phyloP scores from a whole-genome alignment of 2,888 invertebrate genomes.

The Palloptera scutellata region DNA sequence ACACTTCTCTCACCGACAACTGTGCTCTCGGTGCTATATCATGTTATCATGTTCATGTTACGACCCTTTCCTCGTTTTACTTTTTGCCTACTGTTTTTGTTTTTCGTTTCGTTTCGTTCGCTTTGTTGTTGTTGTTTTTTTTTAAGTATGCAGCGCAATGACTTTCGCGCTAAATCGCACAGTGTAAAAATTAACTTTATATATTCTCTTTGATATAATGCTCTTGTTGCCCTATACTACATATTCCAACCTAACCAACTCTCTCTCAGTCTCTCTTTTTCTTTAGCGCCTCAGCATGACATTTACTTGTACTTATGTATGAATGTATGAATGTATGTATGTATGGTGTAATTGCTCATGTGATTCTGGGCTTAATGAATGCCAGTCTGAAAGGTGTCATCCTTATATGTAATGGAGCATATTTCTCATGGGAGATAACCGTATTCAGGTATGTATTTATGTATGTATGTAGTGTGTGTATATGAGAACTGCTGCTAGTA shows the following conservation, averaged over 20 bases:
- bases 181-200: background rate
- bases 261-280: background rate
- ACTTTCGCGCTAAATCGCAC: background rate
- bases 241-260: background rate
- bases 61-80: background rate
- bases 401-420: constrained; percentile 3
- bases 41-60: background rate
- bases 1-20: too few species aligned
- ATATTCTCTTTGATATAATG: constrained; percentile 1
- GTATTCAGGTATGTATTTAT: background rate
- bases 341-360: too few species aligned
- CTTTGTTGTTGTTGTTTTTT: too few species aligned
- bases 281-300: too few species aligned
- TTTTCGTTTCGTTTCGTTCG: too few species aligned
- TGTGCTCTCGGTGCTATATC: background rate
- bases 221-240: background rate
- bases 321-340: too few species aligned
- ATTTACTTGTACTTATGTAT: too few species aligned
- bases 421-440: background rate
- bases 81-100: background rate
- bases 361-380: too few species aligned
- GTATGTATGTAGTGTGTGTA: background rate
- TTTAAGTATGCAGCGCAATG: too few species aligned
- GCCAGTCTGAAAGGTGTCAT: background rate
- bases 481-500: background rate